phyloP scores from a whole-genome alignment of 2,888 invertebrate species.

The Mimachlamys varia region DNA sequence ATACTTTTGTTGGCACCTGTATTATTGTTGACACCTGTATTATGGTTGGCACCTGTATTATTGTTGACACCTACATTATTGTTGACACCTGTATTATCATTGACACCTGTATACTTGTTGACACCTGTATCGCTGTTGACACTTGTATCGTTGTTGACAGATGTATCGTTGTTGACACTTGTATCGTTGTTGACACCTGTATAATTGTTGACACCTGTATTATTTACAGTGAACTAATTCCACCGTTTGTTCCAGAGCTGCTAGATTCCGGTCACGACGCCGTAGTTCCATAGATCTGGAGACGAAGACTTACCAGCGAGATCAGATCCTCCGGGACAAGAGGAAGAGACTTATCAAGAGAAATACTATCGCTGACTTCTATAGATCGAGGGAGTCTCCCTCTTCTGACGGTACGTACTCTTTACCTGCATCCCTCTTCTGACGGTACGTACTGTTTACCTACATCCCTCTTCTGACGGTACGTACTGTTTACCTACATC shows the following conservation, averaged over 20 bases:
- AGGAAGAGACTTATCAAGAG: conserved; percentile 78
- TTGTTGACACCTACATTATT: no score
- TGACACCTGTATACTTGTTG: no score
- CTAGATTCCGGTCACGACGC: conserved; percentile 58
- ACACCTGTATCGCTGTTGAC: no score
- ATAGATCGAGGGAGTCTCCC: conserved; percentile 65
- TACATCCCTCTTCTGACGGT: not conserved
- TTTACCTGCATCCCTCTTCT: not conserved
- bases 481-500: not conserved
- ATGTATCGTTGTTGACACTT: no score
- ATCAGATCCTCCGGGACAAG: conserved; percentile 76
- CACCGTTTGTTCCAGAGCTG: not conserved
- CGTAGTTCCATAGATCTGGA: conserved; percentile 78
- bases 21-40: no score
- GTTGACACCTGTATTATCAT: no score
- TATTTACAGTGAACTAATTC: no score
- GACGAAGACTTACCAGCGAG: conserved; percentile 79
- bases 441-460: not conserved
- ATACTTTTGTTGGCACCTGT: no score
- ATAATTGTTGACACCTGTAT: no score
- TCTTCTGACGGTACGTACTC: not conserved
- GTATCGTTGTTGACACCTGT: no score
- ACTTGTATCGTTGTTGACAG: no score
- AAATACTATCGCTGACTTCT: conserved; percentile 80
- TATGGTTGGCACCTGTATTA: no score